phyloP scores from a whole-genome alignment of 2,888 invertebrate genomes.

The Aproaerema taeniolella region DNA sequence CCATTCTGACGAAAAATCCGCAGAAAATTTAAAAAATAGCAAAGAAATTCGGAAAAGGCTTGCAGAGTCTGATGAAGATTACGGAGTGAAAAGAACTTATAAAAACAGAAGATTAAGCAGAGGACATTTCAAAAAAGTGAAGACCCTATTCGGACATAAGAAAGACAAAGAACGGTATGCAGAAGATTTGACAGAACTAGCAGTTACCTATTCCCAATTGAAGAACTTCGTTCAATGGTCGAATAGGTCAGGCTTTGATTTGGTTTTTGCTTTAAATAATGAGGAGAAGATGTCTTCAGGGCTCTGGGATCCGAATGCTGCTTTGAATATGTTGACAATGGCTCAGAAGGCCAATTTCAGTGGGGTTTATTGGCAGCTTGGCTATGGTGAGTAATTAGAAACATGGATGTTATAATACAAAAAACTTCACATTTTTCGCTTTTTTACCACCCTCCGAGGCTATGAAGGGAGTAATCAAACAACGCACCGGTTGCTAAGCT shows the following conservation, averaged over 20 bases:
- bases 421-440: conserved; percentile 28
- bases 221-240: conserved; percentile 68
- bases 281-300: conserved; percentile 62
- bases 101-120: conserved; percentile 20
- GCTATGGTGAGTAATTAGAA: conserved; percentile 78
- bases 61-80: not conserved
- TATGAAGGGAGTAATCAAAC: too few relatives aligned
- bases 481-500: too few relatives aligned
- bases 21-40: not conserved
- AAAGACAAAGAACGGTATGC: conserved; percentile 17
- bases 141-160: not conserved
- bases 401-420: conserved; percentile 40
- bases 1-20: not conserved
- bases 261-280: conserved; percentile 83
- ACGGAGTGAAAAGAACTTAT: conserved; percentile 15
- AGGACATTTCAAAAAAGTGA: not conserved
- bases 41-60: not conserved
- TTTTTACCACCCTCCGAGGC: too few relatives aligned
- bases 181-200: conserved; percentile 21
- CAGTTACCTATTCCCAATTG: conserved; percentile 46
- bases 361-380: conserved; percentile 84
- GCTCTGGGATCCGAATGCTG: conserved; percentile 83
- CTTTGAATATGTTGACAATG: conserved; percentile 81
- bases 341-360: conserved; percentile 80
- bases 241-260: conserved; percentile 75